These are phyloP conservation scores for Meganola albula DNA, from an alignment of 2,888 invertebrate genomes.

Conservation along the genomic window DNA sequence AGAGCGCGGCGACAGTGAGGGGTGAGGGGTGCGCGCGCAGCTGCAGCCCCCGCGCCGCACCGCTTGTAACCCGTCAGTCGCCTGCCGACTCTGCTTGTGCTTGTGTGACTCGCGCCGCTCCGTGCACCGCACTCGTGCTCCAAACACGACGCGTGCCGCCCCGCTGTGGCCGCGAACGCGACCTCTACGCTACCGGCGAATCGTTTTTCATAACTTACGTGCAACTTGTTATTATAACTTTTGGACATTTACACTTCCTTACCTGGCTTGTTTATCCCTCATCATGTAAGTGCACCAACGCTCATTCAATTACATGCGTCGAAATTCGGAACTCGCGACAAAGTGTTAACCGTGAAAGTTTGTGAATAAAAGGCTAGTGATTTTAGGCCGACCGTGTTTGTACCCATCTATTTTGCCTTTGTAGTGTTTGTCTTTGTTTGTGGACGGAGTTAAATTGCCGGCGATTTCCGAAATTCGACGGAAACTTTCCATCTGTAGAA, in stretches of 20 bases:
- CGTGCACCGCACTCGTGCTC: constrained; percentile 76
- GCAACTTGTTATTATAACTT: constrained; percentile 73
- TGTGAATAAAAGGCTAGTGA: constrained; percentile 63
- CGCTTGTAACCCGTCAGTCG: constrained; percentile 74
- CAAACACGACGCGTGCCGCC: constrained; percentile 76
- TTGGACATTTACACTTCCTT: constrained; percentile 69
- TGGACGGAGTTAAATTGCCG: constrained; percentile 47
- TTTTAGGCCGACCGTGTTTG: constrained; percentile 42
- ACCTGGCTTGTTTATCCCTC: constrained; percentile 75
- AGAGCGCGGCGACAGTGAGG: constrained; percentile 36
- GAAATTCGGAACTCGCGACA: constrained; percentile 71
- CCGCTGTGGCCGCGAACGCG: constrained; percentile 79
- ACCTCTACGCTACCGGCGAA: constrained; percentile 79
- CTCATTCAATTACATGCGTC: constrained; percentile 69
- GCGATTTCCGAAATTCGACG: constrained; percentile 72
- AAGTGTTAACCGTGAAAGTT: constrained; percentile 67
- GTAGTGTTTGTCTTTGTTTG: constrained; percentile 46
- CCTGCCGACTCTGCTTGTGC: constrained; percentile 78
- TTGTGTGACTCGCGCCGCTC: constrained; percentile 78
- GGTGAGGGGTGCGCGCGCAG: constrained; percentile 66
- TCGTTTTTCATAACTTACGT: constrained; percentile 71
- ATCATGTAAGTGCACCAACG: constrained; percentile 76
- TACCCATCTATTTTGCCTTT: constrained; percentile 28
- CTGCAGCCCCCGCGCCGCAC: constrained; percentile 66
- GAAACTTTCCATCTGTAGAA: constrained; percentile 52